phyloP scores from a whole-genome alignment of 2,113 vertebrate species.

The Ancistrus triradiatus region DNA sequence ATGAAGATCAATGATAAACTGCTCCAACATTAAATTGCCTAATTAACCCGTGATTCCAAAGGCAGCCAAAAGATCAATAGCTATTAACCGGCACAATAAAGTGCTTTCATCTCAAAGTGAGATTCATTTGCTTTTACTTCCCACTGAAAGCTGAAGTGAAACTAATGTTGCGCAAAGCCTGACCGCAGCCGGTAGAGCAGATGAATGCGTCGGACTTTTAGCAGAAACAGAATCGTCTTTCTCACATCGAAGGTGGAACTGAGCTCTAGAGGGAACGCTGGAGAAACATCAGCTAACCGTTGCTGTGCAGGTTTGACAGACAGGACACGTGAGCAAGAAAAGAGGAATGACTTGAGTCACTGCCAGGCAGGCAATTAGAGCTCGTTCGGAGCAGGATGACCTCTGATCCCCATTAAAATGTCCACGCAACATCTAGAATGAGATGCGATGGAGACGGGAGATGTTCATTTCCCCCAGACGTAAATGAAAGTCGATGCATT shows the following conservation, averaged over 20 bases:
- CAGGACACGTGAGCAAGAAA: neutral
- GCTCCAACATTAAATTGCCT: neutral
- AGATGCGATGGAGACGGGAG: conserved; percentile 4
- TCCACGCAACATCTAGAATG: neutral
- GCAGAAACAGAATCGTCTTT: neutral
- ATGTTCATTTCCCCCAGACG: neutral
- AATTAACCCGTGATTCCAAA: neutral
- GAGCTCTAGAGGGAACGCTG: neutral
- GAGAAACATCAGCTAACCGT: neutral
- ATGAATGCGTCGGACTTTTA: neutral
- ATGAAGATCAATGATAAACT: neutral
- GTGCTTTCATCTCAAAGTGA: neutral
- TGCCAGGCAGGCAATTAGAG: conserved; percentile 10
- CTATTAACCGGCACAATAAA: neutral
- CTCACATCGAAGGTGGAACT: neutral
- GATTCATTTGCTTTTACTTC: neutral
- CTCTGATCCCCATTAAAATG: conserved; percentile 9
- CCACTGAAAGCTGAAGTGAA: neutral
- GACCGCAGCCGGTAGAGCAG: neutral
- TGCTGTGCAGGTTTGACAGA: neutral
- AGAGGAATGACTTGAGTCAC: neutral
- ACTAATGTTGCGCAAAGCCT: no score
- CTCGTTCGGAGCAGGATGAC: neutral
- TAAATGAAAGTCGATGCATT: neutral
- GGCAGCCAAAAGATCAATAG: neutral